Conservation (phyloP, 2,888 invertebrate species). For the Pollenia griseotomentosa region DNA sequence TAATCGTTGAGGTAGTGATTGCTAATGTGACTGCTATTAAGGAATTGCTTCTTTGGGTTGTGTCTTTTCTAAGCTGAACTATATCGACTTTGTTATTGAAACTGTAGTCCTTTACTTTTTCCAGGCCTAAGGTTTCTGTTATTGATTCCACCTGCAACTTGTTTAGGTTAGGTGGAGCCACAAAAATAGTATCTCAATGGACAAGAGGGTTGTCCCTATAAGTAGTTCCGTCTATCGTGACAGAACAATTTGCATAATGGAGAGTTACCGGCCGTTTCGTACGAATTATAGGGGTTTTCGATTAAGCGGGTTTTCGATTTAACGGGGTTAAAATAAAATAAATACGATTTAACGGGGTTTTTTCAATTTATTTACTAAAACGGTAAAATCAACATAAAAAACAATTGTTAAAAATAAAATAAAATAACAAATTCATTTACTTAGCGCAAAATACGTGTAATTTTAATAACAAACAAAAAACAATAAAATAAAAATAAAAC, state of each 20-base stretch:
- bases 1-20: too few species aligned
- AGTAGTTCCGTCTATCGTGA: too few species aligned
- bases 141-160: conserved; percentile 23
- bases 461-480: neutral
- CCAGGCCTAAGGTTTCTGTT: conserved; percentile 20
- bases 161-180: conserved; percentile 30
- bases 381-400: neutral
- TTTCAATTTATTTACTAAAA: conserved; percentile 1
- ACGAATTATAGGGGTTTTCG: too few species aligned
- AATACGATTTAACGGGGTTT: conserved; percentile 4
- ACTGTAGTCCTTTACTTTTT: conserved; percentile 33
- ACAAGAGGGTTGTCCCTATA: too few species aligned
- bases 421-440: neutral
- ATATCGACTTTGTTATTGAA: conserved; percentile 13
- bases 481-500: neutral
- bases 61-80: neutral
- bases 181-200: too few species aligned
- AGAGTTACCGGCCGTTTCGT: too few species aligned
- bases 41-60: conserved; percentile 15
- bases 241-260: too few species aligned
- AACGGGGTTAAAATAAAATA: too few species aligned
- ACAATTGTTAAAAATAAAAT: neutral
- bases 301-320: too few species aligned
- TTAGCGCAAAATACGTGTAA: too few species aligned
- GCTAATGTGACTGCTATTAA: too few species aligned